Conservation (phyloP, 2,888 invertebrate species). For the Blastobasis lacticolella region DNA sequence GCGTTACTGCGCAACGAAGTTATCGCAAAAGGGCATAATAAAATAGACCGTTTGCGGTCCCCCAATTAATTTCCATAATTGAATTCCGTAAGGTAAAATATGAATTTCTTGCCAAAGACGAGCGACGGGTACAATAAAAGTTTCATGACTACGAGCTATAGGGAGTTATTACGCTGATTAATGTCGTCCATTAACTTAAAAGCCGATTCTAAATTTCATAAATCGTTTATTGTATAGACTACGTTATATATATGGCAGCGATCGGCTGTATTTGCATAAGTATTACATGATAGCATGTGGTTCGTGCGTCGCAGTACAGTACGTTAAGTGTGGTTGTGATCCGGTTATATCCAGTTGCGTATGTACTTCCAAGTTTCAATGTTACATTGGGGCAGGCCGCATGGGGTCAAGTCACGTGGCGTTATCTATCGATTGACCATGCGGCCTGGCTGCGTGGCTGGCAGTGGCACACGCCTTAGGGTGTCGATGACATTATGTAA, state of each 20-base stretch:
- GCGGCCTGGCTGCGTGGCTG: background rate
- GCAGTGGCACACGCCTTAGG: background rate
- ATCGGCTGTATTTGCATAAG: too few relatives aligned
- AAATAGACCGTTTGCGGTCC: background rate
- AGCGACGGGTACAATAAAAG: background rate
- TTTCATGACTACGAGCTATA: too few relatives aligned
- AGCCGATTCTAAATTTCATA: too few relatives aligned
- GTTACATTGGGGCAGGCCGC: slow-evolving; percentile 8
- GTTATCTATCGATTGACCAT: slow-evolving; percentile 12
- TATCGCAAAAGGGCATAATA: background rate
- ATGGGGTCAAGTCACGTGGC: slow-evolving; percentile 10
- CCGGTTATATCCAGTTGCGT: too few relatives aligned
- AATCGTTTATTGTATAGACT: too few relatives aligned
- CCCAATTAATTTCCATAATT: slow-evolving; percentile 14
- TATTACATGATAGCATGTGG: too few relatives aligned
- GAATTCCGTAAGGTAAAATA: slow-evolving; percentile 24
- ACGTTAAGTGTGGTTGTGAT: too few relatives aligned
- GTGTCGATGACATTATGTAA: slow-evolving; percentile 19
- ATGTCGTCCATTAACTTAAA: too few relatives aligned
- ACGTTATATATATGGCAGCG: too few relatives aligned
- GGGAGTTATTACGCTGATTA: too few relatives aligned
- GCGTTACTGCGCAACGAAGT: too few relatives aligned
- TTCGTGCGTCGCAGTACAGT: too few relatives aligned
- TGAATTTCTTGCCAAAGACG: slow-evolving; percentile 29
- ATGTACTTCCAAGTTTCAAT: slow-evolving; percentile 1